Base-by-base conservation (phyloP, 2,113 vertebrate genomes). In the Pontoporia blainvillei region DNA sequence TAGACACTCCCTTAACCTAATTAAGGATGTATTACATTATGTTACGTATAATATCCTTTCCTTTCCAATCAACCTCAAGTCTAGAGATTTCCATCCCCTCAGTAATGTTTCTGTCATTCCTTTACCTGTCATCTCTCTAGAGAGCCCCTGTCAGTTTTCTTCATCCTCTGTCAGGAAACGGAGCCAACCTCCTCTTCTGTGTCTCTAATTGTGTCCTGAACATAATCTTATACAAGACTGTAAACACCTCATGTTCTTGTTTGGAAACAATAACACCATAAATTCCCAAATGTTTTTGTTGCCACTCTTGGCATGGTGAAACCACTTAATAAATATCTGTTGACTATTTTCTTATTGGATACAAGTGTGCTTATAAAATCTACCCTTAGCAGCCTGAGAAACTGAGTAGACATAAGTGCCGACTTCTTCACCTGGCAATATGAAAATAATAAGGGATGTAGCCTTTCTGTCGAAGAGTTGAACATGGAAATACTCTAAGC, bases 11-110 rank as follows among this genome's bases (percentile, higher is more conserved):
- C 21, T 91, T 96, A 83, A 82, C 41, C 72, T 82, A 88, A 95
- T 96, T 94, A 93, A 91, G 54, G 31, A 44, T 82, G 29, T 23
- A 62, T 88, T 82, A 44, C 75, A 49, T 78, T 95, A 64, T 86
- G 61, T 94, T 91, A 90, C 64, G 41, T 88, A 88, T 94, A 96
- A 97, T 86, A 72, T 76, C 72, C 94, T 96, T 96, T 96, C 87
- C 36, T 96, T 95, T 90, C 49, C 46, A 86, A 86, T 96, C 76
- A 97, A 18, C 90, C 76, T 95, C 88, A 94, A 64, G 8, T 41
- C 54, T 75, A 41, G 81, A 76, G 59, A 91, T 94, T 96, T 88
- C 44, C 11, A 69, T 92, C 72, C 29, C 25, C 61, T 73, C 29
- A n/a, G 39, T 96, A 82, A 73, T 14, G 52, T 88, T 96, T 92